These are phyloP conservation scores for Bradypus variegatus DNA, from an alignment of 2,797 vertebrate genomes.

Conservation along the genomic window DNA sequence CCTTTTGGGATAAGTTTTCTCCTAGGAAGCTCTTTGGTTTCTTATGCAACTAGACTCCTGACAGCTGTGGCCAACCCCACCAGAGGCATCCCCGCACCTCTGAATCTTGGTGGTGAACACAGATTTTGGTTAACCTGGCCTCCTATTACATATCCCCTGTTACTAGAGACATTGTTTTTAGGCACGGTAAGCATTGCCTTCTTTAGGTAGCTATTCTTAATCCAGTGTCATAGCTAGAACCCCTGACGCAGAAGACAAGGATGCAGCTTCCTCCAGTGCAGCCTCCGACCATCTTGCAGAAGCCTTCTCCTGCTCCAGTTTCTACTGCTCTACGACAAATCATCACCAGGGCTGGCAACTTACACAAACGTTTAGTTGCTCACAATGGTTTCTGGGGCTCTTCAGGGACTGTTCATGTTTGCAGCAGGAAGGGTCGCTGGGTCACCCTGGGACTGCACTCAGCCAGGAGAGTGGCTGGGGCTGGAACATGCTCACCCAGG, in stretches of 20 bases:
- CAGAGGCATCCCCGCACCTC: neutral
- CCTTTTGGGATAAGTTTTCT: neutral
- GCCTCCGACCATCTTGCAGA: neutral
- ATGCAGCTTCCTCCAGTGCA: neutral
- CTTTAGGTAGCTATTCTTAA: neutral
- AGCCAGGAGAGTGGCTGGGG: neutral
- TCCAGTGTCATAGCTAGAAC: neutral
- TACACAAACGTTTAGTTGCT: neutral
- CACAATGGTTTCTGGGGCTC: neutral
- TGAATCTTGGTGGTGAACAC: neutral
- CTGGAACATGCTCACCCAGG: neutral
- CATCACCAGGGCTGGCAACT: neutral
- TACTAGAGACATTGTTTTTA: neutral
- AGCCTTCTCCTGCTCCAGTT: neutral
- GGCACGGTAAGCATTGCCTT: neutral
- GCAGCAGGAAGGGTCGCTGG: neutral
- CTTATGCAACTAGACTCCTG: neutral
- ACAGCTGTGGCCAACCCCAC: neutral
- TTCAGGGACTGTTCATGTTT: neutral
- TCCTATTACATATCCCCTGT: neutral
- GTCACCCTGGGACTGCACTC: neutral
- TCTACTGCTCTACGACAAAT: neutral
- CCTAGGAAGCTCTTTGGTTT: neutral
- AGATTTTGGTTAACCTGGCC: neutral
- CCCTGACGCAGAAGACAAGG: neutral